Evolutionary conservation across 2,113 vertebrate genomes (phyloP), one percentile per base, ranked within the genome.

Genomic region (Columba janthina): DNA sequence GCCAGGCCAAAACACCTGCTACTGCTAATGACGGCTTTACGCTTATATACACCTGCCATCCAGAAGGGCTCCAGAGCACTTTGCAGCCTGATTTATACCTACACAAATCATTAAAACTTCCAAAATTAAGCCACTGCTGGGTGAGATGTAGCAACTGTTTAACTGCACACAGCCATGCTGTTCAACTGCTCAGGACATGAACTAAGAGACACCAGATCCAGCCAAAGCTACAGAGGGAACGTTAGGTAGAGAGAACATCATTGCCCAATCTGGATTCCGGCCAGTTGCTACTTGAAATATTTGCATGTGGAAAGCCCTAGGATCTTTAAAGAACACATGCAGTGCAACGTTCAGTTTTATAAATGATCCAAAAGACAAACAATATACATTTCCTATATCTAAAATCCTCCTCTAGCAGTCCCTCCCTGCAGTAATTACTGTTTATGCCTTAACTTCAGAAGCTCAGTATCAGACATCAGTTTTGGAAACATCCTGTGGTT

Each of bases 401-500:
- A 72, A 94, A 93, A 88, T 72, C 74, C 94, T 90, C 44, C 74
- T 86, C 88, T 36, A 88, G 80, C 53, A 89, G 91, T 86, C 74
- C 81, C 90, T 95, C 91, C 94, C 92, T 93, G 69, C 42, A 93
- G 78, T 96, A 97, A 97, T 97, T 97, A 95, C 61, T 97, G 90
- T 93, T 97, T 95, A 96, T 92, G 77, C 86, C 79, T 89, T 72
- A 67, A 90, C 91, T 96, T 97, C 93, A 93, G 91, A 97, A 96
- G 94, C 75, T 93, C 58, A 11, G 15, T 94, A 95, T 97, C 97
- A 91, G 66, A 67, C 90, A 94, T 85, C 83, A 93, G 95, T 96
- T 97, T 96, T 96, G 93, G 95, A 97, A 97, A 97, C 94, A 96
- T 96, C 93, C 81, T 95, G 95, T 91, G 95, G 95, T 70, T 91